Conservation (phyloP, 1,140 invertebrate genomes). For the Prorops nasuta region DNA sequence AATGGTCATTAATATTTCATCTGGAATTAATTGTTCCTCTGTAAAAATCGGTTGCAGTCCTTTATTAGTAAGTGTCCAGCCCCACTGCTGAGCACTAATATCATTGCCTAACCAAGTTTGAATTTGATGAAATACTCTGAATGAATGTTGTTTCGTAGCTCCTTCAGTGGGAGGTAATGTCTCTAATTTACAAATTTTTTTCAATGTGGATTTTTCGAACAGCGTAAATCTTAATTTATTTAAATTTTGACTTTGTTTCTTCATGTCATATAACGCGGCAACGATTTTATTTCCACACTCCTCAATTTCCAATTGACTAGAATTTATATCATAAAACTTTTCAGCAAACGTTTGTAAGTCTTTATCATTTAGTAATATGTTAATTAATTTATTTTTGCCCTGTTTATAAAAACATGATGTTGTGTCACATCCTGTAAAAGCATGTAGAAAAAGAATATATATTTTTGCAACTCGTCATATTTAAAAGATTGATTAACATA, state of each 20-base stretch:
- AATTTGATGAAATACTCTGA: neutral
- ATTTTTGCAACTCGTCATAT: too few species aligned
- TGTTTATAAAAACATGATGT: conserved; percentile 5
- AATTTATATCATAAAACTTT: neutral
- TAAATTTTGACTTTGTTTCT: neutral
- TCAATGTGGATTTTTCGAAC: neutral
- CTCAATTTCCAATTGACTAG: neutral
- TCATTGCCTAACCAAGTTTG: neutral
- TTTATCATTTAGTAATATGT: neutral
- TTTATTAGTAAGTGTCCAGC: neutral
- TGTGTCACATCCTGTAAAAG: conserved; percentile 6
- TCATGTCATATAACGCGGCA: neutral
- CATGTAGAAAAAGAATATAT: conserved; percentile 4
- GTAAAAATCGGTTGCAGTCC: neutral
- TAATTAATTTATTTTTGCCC: conserved; percentile 6
- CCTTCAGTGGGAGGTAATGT: neutral
- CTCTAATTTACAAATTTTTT: neutral
- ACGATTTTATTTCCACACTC: neutral
- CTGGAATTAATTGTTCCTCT: too few species aligned
- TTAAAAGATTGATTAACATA: neutral
- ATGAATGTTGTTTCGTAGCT: neutral
- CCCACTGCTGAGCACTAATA: neutral
- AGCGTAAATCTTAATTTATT: neutral
- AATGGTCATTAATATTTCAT: neutral
- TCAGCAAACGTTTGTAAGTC: neutral